A percentile compares a stretch with the other conserved stretches of the same genome.
Conservation (phyloP, 2,113 vertebrate species). For the Drymodes brunneopygia region DNA sequence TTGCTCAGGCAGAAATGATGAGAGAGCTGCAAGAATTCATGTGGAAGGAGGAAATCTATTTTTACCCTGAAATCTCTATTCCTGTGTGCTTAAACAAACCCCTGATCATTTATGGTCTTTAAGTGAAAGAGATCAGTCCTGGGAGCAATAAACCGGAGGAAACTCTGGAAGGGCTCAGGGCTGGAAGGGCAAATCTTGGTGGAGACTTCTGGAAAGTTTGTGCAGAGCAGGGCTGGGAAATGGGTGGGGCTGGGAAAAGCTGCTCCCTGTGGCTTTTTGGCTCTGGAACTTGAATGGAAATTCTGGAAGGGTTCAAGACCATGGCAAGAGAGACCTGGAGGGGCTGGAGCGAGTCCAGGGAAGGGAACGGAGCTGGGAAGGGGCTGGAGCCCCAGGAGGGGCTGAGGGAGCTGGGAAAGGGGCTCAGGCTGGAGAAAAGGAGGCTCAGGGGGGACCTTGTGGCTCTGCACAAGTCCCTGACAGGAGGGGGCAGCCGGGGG, state of each 20-base stretch:
- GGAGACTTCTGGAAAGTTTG: background rate
- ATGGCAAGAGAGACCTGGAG: background rate
- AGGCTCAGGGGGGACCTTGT: background rate
- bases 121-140: background rate
- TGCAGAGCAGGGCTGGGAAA: background rate
- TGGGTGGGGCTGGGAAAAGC: background rate
- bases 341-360: background rate
- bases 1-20: background rate
- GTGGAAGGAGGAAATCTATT: background rate
- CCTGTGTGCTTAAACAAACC: background rate
- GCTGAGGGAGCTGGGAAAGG: background rate
- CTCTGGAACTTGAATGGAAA: background rate
- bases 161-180: background rate
- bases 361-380: background rate
- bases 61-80: background rate
- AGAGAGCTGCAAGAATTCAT: background rate
- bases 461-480: background rate
- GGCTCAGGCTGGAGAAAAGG: background rate
- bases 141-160: background rate
- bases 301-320: background rate
- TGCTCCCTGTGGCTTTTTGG: background rate
- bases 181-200: background rate
- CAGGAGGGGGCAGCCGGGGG: background rate
- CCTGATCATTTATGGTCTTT: background rate
- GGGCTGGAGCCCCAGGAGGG: background rate